Percentiles rank a stretch among this genome's conserved stretches.
These are phyloP conservation scores for Brachyalestes nurse DNA, from an alignment of 2,797 vertebrate species.

Conservation along the genomic window DNA sequence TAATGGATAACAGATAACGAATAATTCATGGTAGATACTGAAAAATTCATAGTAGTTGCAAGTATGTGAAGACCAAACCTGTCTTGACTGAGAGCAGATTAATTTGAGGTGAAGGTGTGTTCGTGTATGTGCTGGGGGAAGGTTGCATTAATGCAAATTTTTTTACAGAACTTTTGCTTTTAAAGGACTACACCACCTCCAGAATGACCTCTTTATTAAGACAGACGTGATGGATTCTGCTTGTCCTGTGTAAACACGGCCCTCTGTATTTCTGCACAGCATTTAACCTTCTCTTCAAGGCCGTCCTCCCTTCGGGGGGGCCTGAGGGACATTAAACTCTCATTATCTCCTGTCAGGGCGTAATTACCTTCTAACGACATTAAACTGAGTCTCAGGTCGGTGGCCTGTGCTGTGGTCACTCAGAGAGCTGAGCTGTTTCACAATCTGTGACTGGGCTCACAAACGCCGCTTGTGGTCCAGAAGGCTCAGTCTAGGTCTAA, in stretches of 20 bases:
- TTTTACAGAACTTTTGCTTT: not conserved
- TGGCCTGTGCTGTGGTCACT: conserved; percentile 47
- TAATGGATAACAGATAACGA: no score
- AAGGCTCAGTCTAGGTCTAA: conserved; percentile 61
- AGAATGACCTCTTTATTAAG: not conserved
- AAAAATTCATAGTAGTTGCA: no score
- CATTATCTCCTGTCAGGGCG: conserved; percentile 38
- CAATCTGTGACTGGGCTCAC: conserved; percentile 41
- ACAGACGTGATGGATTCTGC: not conserved
- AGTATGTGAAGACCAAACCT: no score
- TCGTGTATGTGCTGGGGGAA: no score
- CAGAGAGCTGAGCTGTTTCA: conserved; percentile 18
- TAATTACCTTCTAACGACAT: conserved; percentile 60
- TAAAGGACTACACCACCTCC: not conserved
- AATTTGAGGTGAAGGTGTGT: no score
- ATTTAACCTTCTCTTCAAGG: conserved; percentile 48
- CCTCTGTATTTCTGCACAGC: conserved; percentile 3
- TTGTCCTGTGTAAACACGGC: not conserved
- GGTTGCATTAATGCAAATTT: no score
- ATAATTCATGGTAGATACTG: no score
- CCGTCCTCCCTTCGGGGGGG: conserved; percentile 33
- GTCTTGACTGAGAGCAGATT: no score
- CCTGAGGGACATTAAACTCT: conserved; percentile 52
- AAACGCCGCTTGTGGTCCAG: conserved; percentile 63
- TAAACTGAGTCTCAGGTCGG: conserved; percentile 51